Evolutionary conservation across 2,797 vertebrate genomes (phyloP).

Genomic region (Ibycter americanus): DNA sequence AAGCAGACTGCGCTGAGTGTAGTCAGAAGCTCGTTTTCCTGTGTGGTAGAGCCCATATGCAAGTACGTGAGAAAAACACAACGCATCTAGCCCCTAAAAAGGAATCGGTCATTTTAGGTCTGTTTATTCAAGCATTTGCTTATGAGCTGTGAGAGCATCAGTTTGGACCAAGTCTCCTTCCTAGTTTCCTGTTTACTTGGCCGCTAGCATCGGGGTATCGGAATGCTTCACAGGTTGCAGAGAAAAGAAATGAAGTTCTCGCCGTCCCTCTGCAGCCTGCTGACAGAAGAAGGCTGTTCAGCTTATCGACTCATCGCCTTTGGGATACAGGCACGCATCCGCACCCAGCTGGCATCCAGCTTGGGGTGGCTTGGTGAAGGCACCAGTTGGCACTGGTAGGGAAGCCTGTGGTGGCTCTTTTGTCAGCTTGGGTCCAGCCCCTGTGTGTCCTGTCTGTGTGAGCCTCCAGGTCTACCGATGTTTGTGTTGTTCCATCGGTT

Average conservation of each 20-base stretch:
- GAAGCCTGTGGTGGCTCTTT: background rate
- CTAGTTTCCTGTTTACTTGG: background rate
- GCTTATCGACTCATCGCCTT: background rate
- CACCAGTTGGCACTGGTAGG: accelerated
- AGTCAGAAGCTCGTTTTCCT: background rate
- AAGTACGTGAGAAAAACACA: background rate
- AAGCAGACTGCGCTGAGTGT: background rate
- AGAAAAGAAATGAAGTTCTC: background rate
- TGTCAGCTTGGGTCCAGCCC: background rate
- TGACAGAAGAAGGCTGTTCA: background rate
- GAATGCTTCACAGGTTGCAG: background rate
- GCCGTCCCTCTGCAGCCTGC: background rate
- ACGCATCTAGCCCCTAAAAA: background rate
- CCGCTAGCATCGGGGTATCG: background rate
- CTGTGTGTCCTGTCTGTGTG: accelerated
- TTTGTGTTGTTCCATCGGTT: background rate
- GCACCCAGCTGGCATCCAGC: background rate
- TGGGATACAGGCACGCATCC: accelerated
- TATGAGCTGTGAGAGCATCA: background rate
- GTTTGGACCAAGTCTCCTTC: background rate
- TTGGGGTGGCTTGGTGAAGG: background rate
- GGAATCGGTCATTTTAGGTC: background rate
- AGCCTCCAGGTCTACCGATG: background rate
- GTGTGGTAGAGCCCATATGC: background rate
- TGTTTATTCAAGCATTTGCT: background rate